Percentiles rank a stretch among this genome's conserved stretches.
These are phyloP conservation scores for Hypercompe scribonia DNA, from an alignment of 2,888 invertebrate genomes.

Conservation along the genomic window DNA sequence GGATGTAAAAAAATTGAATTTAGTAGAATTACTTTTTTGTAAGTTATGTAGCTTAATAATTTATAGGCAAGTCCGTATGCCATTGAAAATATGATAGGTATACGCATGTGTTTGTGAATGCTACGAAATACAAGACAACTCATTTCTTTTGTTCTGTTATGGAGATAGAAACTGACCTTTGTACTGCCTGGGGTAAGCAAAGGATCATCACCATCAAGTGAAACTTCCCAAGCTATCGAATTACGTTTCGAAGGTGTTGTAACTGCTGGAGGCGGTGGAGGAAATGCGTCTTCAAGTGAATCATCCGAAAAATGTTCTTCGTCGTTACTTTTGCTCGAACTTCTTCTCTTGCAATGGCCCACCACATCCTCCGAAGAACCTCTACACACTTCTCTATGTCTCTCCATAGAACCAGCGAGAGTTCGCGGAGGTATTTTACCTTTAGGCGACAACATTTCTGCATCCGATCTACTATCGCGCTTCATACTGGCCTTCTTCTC, in stretches of 20 bases:
- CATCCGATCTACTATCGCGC: constrained; percentile 78
- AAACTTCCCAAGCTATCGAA: constrained; percentile 95
- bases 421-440: constrained; percentile 89
- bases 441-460: constrained; percentile 79
- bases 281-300: constrained; percentile 92
- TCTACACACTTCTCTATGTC: constrained; percentile 93
- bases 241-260: constrained; percentile 90
- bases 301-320: constrained; percentile 92
- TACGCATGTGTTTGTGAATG: neutral
- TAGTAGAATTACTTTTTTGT: no score
- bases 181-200: constrained; percentile 90
- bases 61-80: no score
- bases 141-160: no score
- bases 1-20: no score
- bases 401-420: constrained; percentile 90
- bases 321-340: constrained; percentile 74
- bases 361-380: constrained; percentile 84
- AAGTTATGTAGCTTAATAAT: neutral
- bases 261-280: constrained; percentile 87
- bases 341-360: constrained; percentile 72
- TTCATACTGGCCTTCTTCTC: constrained; percentile 72
- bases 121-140: neutral
- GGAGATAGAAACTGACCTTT: constrained; percentile 76
- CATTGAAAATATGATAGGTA: no score
- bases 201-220: constrained; percentile 90